A percentile compares a stretch with the other conserved stretches of the same genome.
Evolutionary conservation across 2,113 vertebrate genomes (phyloP).

Genomic region (Arizona elegans): DNA sequence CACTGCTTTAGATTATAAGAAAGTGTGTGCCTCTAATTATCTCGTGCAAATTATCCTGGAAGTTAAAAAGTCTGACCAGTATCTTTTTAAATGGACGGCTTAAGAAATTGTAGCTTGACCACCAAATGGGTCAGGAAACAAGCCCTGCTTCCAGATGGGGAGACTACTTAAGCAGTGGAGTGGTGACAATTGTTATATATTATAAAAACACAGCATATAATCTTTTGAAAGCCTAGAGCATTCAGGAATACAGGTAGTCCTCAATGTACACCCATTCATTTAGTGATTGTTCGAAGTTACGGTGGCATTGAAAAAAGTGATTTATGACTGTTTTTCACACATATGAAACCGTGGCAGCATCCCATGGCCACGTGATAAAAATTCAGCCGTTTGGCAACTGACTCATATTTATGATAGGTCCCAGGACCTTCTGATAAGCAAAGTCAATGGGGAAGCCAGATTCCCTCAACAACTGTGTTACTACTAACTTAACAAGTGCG

Average conservation of each 20-base stretch:
- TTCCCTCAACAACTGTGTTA: neutral
- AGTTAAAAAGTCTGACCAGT: neutral
- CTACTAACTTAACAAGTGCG: neutral
- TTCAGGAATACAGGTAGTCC: neutral
- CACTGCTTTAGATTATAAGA: neutral
- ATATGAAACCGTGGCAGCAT: neutral
- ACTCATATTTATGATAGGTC: neutral
- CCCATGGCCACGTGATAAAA: neutral
- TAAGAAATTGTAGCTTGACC: neutral
- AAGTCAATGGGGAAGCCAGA: neutral
- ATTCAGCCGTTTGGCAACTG: neutral
- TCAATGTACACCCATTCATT: neutral
- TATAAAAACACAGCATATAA: neutral
- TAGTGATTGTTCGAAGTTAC: neutral
- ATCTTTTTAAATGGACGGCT: neutral
- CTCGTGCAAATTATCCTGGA: neutral
- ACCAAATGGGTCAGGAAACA: neutral
- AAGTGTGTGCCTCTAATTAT: neutral
- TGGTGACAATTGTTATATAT: no score
- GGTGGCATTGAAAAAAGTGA: neutral
- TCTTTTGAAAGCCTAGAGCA: neutral
- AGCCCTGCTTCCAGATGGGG: neutral
- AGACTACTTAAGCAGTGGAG: neutral
- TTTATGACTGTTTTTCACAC: neutral
- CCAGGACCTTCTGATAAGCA: neutral